phyloP scores from a whole-genome alignment of 2,113 vertebrate genomes.

The Tauraco erythrolophus region DNA sequence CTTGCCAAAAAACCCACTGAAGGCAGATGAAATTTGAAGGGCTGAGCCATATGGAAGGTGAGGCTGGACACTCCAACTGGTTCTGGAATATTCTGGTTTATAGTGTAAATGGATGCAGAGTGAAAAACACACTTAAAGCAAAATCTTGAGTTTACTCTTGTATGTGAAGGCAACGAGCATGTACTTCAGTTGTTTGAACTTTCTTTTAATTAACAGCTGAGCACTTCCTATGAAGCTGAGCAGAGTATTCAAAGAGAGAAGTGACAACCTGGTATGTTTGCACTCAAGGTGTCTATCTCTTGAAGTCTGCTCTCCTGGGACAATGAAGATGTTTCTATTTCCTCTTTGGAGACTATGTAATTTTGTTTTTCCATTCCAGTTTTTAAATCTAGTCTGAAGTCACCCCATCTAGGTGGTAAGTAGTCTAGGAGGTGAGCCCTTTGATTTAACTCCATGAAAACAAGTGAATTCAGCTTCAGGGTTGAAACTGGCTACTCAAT shows the following conservation, averaged over 20 bases:
- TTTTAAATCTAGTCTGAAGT: not conserved
- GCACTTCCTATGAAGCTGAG: not conserved
- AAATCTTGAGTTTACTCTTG: not conserved
- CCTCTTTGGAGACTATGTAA: not conserved
- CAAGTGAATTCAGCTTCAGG: not conserved
- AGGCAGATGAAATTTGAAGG: not conserved
- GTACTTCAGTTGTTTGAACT: not conserved
- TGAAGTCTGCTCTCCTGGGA: not conserved
- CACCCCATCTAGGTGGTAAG: not conserved
- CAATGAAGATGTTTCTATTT: not conserved
- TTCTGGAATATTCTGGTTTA: not conserved
- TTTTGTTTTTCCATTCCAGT: not conserved
- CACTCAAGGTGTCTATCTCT: not conserved
- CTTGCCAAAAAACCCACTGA: not conserved
- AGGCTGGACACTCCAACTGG: not conserved
- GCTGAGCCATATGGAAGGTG: not conserved
- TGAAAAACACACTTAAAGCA: not conserved
- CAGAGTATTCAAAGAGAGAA: not conserved
- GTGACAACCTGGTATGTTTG: not conserved
- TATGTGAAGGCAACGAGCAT: not conserved
- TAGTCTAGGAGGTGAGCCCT: not conserved
- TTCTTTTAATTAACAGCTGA: not conserved
- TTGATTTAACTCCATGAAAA: not conserved
- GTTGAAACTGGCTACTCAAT: not conserved
- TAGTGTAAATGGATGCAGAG: not conserved